These are phyloP conservation scores for Incurvaria masculella DNA, from an alignment of 2,888 invertebrate species.

Conservation along the genomic window DNA sequence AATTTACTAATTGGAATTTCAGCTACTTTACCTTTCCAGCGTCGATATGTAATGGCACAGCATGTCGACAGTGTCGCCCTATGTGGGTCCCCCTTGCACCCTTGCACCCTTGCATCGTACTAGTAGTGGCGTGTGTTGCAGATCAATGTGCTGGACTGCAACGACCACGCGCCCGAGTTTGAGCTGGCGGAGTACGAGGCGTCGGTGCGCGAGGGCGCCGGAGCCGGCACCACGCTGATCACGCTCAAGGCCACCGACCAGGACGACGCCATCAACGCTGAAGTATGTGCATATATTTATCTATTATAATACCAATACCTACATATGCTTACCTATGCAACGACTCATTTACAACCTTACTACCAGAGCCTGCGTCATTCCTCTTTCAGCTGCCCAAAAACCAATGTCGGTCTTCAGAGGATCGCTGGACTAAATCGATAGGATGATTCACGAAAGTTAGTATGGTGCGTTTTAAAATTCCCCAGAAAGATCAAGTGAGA, in stretches of 20 bases:
- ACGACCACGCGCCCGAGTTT: constrained; percentile 93
- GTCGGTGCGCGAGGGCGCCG: constrained; percentile 83
- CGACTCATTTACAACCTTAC: constrained; percentile 2
- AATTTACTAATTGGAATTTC: too few species aligned
- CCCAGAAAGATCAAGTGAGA: too few species aligned
- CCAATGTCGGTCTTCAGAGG: too few species aligned
- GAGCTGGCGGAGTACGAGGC: constrained; percentile 90
- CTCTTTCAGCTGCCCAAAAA: not conserved
- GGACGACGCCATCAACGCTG: constrained; percentile 87
- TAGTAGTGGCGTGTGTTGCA: constrained; percentile 28
- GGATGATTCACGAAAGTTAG: too few species aligned
- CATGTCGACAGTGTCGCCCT: too few species aligned
- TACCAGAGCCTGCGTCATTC: not conserved
- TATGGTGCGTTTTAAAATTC: too few species aligned
- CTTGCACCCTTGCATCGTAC: too few species aligned
- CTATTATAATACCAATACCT: not conserved
- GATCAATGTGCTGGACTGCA: constrained; percentile 91
- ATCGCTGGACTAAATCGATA: too few species aligned
- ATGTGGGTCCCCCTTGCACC: too few species aligned
- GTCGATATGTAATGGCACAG: too few species aligned
- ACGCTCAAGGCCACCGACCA: constrained; percentile 91
- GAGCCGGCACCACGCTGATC: constrained; percentile 82
- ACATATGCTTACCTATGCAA: too few species aligned
- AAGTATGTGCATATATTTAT: constrained; percentile 50
- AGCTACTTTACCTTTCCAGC: too few species aligned